A percentile compares a stretch with the other conserved stretches of the same genome.
phyloP scores from a whole-genome alignment of 2,797 vertebrate species.

The Loris lydekkerianus region DNA sequence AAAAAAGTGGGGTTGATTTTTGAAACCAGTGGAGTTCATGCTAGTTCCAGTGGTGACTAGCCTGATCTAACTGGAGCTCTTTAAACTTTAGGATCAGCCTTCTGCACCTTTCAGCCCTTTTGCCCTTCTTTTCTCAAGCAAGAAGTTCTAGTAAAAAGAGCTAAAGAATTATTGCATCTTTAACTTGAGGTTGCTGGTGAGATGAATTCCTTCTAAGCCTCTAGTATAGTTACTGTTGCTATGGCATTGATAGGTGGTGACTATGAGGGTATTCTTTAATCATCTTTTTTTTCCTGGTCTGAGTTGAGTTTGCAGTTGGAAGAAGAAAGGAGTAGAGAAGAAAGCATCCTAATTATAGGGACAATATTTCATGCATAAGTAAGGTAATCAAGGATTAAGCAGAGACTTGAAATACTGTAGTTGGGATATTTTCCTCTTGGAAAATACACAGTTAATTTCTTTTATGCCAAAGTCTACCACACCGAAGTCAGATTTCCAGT shows the following conservation, averaged over 20 bases:
- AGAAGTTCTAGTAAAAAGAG: background rate
- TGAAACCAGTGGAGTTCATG: background rate
- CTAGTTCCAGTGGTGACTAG: background rate
- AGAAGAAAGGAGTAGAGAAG: background rate
- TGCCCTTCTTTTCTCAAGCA: background rate
- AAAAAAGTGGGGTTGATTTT: background rate
- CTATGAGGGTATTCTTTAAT: background rate
- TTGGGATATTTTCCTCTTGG: background rate
- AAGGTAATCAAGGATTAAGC: background rate
- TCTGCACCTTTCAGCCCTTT: background rate
- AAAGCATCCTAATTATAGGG: background rate
- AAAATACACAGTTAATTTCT: background rate
- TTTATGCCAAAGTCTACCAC: background rate
- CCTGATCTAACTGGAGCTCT: background rate
- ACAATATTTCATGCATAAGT: background rate
- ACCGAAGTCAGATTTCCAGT: background rate
- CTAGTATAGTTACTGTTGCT: background rate
- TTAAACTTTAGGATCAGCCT: background rate
- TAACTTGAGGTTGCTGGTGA: background rate
- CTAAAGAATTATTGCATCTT: background rate
- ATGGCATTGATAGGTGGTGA: background rate
- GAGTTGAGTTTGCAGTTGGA: background rate
- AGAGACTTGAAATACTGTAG: background rate
- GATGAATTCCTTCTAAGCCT: background rate
- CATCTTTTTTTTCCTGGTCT: background rate